phyloP scores from a whole-genome alignment of 2,888 invertebrate species.

The Nomada flava region DNA sequence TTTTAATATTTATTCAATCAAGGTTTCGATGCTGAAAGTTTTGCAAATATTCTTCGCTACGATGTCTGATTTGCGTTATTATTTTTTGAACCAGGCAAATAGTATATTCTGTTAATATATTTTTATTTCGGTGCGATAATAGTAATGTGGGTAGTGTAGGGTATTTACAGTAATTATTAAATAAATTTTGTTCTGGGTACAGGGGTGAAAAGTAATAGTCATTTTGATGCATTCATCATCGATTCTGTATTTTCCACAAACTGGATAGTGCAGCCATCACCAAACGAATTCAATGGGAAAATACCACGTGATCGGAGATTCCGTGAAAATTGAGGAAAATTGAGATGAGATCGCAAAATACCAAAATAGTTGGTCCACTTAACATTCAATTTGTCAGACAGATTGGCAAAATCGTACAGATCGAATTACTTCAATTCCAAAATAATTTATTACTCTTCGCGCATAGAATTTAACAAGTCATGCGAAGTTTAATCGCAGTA shows the following conservation, averaged over 20 bases:
- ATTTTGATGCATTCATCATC: not conserved
- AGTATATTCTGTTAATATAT: no score
- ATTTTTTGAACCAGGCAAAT: no score
- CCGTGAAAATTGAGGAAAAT: slow-evolving; percentile 39
- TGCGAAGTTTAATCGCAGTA: not conserved
- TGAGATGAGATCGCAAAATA: slow-evolving; percentile 40
- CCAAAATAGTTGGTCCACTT: not conserved
- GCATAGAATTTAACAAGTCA: not conserved
- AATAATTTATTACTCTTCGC: not conserved
- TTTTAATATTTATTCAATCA: no score
- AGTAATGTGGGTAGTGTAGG: no score
- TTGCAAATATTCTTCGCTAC: no score
- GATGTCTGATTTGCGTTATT: no score
- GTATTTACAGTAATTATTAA: not conserved
- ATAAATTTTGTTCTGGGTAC: not conserved
- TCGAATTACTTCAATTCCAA: not conserved
- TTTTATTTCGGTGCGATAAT: no score
- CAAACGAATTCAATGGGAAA: slow-evolving; percentile 37
- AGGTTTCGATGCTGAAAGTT: no score
- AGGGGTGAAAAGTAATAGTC: slow-evolving; percentile 46
- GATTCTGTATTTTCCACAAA: not conserved
- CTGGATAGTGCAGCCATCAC: not conserved
- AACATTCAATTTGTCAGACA: not conserved
- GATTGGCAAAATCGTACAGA: not conserved
- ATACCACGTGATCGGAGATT: slow-evolving; percentile 37